Base-by-base conservation (phyloP, 1,140 invertebrate genomes). In the Cotesia vestalis region DNA sequence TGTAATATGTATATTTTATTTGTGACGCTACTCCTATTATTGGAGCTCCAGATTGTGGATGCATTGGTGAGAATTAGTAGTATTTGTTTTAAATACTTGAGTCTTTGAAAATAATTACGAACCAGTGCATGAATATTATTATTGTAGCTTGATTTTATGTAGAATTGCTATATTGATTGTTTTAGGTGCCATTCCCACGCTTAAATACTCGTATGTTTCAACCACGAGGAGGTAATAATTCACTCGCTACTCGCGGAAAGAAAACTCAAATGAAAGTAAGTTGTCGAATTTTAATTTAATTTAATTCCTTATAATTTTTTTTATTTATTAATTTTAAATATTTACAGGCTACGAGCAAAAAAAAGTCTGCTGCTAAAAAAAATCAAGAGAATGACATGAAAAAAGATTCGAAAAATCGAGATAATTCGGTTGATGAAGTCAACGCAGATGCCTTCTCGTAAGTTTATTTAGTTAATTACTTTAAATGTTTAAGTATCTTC, bases 241-340 rank as follows among this genome's bases (percentile, higher is more conserved):
- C 80, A 62, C 78, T 80, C 9, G 73, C 75, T 35, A 77, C 79
- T 38, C 80, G 83, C 59, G 84, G 85, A 4, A 86, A 87, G 72
- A 87, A 86, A 14, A 85, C 81, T n/a, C 83, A 82, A 62, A 83
- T 86, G 81, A 86, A 86, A 83, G 85, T 87, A 80, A 75, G 62
- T 59, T 66, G n/a, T 55, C 66, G n/a, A 27, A 3, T 27, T 17
- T 34, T 68, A 73, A 59, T 14, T 17, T 66, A 57, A 68, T 57
- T 20, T 63, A 63, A 64, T 51, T 64, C 59, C 55, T 2, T 34
- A 12, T 62, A 62, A 62, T 70, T 51, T 53, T 9, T 11, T n/a
- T 38, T 40, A 34, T 27, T 60, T n/a, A 55, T 34, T 3, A 36
- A 67, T 67, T 53, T 55, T 35, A 12, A 55, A 51, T 69, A 61